Conservation (phyloP, 2,113 vertebrate species). For the Rutilus rutilus region DNA sequence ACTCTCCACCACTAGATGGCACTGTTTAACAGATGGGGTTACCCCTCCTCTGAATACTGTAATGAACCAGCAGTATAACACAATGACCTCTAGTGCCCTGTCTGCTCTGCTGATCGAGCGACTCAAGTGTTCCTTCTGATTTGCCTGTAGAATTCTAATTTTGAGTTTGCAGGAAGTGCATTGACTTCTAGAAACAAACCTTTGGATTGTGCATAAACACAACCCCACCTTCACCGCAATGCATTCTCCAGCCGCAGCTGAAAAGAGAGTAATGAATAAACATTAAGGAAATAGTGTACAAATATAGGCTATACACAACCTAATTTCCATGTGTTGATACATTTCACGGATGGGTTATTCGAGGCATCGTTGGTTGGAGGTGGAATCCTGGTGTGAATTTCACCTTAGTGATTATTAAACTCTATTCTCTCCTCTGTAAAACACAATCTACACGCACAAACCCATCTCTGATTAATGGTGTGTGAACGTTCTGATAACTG, state of each 20-base stretch:
- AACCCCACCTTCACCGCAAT: conserved; percentile 16
- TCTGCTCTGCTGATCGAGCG: conserved; percentile 30
- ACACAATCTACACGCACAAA: conserved; percentile 19
- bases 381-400: conserved; percentile 47
- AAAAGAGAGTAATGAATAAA: conserved; percentile 42
- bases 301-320: conserved; percentile 30
- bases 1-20: conserved; percentile 50
- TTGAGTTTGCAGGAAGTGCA: conserved; percentile 19
- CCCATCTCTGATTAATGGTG: conserved; percentile 8
- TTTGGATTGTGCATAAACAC: conserved; percentile 21
- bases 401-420: conserved; percentile 44
- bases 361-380: conserved; percentile 13
- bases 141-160: conserved; percentile 41
- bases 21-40: conserved; percentile 51
- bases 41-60: conserved; percentile 17
- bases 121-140: conserved; percentile 46
- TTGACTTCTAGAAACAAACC: conserved; percentile 33
- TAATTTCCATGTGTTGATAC: conserved; percentile 48
- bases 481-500: not conserved
- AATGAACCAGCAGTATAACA: conserved; percentile 23
- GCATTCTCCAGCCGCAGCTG: not conserved
- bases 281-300: conserved; percentile 42
- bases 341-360: conserved; percentile 45
- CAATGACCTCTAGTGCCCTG: conserved; percentile 17
- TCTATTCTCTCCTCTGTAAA: not conserved